Percentiles rank a stretch among this genome's conserved stretches.
Evolutionary conservation across 2,797 vertebrate genomes (phyloP).

Genomic region (Sebastolobus altivelis): DNA sequence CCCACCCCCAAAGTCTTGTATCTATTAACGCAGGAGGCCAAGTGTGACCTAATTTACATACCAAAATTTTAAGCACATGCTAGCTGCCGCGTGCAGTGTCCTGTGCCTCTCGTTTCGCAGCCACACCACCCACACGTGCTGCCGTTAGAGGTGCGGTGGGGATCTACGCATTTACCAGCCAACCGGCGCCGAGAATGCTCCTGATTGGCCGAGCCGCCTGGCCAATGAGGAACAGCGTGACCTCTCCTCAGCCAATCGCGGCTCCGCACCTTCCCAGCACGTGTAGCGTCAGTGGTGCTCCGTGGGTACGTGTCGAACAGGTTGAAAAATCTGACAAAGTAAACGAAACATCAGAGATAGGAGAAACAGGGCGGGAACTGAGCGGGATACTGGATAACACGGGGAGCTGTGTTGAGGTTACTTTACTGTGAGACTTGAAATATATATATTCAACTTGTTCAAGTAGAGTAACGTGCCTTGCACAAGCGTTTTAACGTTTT

Average conservation of each 20-base stretch:
- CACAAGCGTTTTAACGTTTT: background rate
- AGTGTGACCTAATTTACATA: conserved; percentile 28
- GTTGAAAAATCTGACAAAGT: conserved; percentile 22
- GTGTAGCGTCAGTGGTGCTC: conserved; percentile 63
- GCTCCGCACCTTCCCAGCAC: conserved; percentile 59
- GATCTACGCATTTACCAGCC: conserved; percentile 34
- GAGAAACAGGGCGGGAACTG: background rate
- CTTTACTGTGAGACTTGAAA: too few species aligned
- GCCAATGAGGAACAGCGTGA: conserved; percentile 43
- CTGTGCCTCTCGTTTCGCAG: conserved; percentile 10
- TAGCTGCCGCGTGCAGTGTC: conserved; percentile 59
- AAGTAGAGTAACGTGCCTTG: background rate
- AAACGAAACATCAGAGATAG: conserved; percentile 18
- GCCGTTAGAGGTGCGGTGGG: background rate
- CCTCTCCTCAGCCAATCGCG: conserved; percentile 52
- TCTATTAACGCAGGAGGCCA: background rate
- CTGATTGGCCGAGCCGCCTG: conserved; percentile 54
- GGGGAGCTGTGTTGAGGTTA: background rate
- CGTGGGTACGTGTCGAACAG: conserved; percentile 51
- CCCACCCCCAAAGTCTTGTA: background rate
- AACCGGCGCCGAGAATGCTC: conserved; percentile 41
- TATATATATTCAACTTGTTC: background rate
- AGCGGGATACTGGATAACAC: background rate
- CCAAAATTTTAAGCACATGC: conserved; percentile 28
- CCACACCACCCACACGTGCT: conserved; percentile 81